Evolutionary conservation across 2,113 vertebrate genomes (phyloP).

Genomic region (Centrocercus urophasianus): DNA sequence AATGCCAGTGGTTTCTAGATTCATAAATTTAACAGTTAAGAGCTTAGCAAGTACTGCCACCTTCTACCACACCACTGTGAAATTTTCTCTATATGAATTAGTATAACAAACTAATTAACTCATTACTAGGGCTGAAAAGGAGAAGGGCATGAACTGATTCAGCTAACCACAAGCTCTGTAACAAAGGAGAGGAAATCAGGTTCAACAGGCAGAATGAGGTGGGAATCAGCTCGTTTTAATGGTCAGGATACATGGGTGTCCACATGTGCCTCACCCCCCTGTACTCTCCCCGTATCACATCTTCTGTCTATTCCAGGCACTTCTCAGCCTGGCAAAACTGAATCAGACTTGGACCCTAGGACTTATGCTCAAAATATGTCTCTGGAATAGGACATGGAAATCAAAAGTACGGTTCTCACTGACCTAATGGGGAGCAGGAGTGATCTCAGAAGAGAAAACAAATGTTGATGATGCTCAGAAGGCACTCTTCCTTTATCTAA

Average conservation of each 20-base stretch:
- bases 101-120: background rate
- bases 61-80: background rate
- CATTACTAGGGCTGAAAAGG: background rate
- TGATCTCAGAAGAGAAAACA: background rate
- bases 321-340: background rate
- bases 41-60: background rate
- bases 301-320: background rate
- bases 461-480: background rate
- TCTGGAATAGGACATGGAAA: background rate
- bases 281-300: background rate
- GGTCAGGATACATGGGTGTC: background rate
- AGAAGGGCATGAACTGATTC: background rate
- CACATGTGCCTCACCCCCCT: rapidly evolving
- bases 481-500: background rate
- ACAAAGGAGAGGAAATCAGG: background rate
- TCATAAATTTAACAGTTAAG: background rate
- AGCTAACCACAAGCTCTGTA: background rate
- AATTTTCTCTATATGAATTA: rapidly evolving
- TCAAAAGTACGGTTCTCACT: background rate
- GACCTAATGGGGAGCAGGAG: background rate
- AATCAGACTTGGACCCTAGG: background rate
- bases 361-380: background rate
- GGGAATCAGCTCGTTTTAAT: background rate
- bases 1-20: background rate
- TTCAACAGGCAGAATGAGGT: background rate